These are phyloP conservation scores for Pseudorectes ferrugineus DNA, from an alignment of 2,113 vertebrate species.

Conservation along the genomic window DNA sequence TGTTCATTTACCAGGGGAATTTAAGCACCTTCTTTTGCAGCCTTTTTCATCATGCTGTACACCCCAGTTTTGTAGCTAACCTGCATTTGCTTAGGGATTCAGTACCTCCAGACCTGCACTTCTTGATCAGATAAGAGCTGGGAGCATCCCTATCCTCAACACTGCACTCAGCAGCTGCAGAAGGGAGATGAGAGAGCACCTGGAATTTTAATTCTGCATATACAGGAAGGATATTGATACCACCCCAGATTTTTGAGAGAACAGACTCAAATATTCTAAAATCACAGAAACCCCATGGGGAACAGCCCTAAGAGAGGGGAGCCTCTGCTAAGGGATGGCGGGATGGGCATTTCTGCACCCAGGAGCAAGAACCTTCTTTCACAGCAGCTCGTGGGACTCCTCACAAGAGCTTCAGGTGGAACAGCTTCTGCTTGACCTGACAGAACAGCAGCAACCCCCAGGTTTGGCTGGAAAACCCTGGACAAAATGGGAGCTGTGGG, in stretches of 20 bases:
- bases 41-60: neutral
- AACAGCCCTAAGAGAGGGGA: neutral
- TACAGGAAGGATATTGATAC: neutral
- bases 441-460: neutral
- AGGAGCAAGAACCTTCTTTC: neutral
- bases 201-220: neutral
- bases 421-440: neutral
- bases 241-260: neutral
- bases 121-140: neutral
- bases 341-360: neutral
- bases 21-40: neutral
- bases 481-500: neutral
- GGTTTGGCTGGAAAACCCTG: neutral
- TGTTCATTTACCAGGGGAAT: neutral
- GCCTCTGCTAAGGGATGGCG: neutral
- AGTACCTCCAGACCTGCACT: neutral
- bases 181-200: fast-evolving
- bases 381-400: neutral
- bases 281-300: fast-evolving
- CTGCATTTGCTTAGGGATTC: neutral
- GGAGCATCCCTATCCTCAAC: neutral
- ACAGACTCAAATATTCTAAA: neutral
- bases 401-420: neutral
- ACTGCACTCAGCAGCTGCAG: neutral
- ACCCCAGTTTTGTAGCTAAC: neutral